Evolutionary conservation across 1,140 invertebrate species (phyloP), one percentile per base, ranked within the genome.

Genomic region (Lasaia peninsularis): DNA sequence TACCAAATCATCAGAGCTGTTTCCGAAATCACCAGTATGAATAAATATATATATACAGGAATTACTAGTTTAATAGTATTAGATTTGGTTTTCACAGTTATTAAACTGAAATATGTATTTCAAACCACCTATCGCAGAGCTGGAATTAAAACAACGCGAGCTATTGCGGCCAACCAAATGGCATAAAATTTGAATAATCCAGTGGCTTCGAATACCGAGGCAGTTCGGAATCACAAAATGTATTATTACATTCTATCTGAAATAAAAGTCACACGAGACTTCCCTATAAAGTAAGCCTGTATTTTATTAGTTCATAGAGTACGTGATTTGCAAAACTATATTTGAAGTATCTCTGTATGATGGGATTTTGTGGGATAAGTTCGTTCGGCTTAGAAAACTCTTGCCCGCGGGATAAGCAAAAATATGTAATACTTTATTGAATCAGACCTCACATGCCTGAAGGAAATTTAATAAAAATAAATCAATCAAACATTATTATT

Each of bases 141-240:
- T 12, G 12, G 16, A 40, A 40, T 40, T 40, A 16, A 40, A 40
- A 40, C 35, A 40, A 40, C n/a, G 5, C 2, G 5, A 48, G 7
- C 20, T 48, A 48, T 6, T 48, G 11, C 37, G 11, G n/a, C 44
- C 18, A 48, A 21, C 44, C 20, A 21, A 21, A 48, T 48, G 10
- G 11, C 18, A 48, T 48, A 21, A 48, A 48, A 48, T 48, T 48
- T 48, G 20, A 48, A 48, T 48, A 48, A 48, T 48, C 44, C 44
- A 21, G 10, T 11, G 40, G 40, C 37, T 11, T 11, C 40, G n/a
- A 21, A 48, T n/a, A 20, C 20, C 20, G 16, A 20, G 18, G 16
- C 16, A 48, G 9, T 48, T 48, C 44, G 18, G 44, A 24, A n/a
- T 48, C 18, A 44, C 40, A 20, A 21, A 8, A 21, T 24, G 10